Conservation (phyloP, 2,113 vertebrate species). For the Tiliqua scincoides region DNA sequence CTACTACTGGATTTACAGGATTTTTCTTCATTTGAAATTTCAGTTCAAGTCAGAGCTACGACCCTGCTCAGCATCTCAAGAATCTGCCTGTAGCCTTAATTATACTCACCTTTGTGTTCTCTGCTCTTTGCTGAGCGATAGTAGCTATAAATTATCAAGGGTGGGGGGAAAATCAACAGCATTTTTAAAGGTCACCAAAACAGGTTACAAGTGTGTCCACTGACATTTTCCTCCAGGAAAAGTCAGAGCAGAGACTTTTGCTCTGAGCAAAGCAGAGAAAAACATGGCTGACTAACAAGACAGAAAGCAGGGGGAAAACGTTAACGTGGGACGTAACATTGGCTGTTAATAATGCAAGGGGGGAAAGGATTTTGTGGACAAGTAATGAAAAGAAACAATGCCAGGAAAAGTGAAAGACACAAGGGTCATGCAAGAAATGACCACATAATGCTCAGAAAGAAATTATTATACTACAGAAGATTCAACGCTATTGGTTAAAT, state of each 20-base stretch:
- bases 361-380: slow-evolving; percentile 38
- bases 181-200: slow-evolving; percentile 48
- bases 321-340: slow-evolving; percentile 50
- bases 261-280: too few species aligned
- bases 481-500: not conserved
- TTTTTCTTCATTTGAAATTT: slow-evolving; percentile 16
- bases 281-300: slow-evolving; percentile 61
- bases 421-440: slow-evolving; percentile 29
- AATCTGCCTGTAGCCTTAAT: slow-evolving; percentile 47
- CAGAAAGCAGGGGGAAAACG: slow-evolving; percentile 46
- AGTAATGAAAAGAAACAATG: slow-evolving; percentile 49
- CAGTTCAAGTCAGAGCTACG: slow-evolving; percentile 1
- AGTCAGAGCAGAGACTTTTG: slow-evolving; percentile 40
- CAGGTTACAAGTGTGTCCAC: slow-evolving; percentile 35
- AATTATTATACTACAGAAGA: slow-evolving; percentile 9
- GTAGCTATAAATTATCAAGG: slow-evolving; percentile 59
- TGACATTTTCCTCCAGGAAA: slow-evolving; percentile 55
- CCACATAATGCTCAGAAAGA: not conserved
- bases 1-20: not conserved
- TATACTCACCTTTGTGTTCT: slow-evolving; percentile 53
- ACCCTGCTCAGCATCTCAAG: slow-evolving; percentile 15
- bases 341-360: slow-evolving; percentile 67
- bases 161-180: slow-evolving; percentile 27
- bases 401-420: slow-evolving; percentile 2
- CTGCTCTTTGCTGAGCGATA: slow-evolving; percentile 36